Base-by-base conservation (phyloP, 2,797 vertebrate species). In the Rhynchonycteris naso region DNA sequence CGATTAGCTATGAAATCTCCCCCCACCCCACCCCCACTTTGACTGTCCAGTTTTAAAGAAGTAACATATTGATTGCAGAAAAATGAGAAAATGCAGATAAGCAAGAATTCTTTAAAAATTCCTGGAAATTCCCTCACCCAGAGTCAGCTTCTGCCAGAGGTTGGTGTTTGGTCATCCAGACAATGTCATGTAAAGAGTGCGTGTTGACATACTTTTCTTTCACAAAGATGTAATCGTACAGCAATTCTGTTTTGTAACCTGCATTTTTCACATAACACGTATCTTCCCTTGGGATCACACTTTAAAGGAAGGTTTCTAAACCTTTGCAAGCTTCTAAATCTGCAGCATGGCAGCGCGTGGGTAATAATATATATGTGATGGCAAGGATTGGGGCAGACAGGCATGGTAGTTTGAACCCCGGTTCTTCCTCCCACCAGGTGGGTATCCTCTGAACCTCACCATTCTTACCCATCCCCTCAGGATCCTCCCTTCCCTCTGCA, bases 1-100 rank as follows among this genome's bases (percentile, higher is more conserved):
- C 69, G 18, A 24, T 43, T 63, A 58, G 66, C 79, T 79, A 30
- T 88, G 38, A 68, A 66, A 71, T 81, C n/a, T 76, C 24, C n/a
- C 58, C 43, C 6, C 35, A 4, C n/a, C n/a, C 10, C 2, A 38
- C 24, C 58, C 35, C 11, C 26, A 58, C n/a, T 72, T 92, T 47
- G 56, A 79, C 72, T 52, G 38, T 58, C 72, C 22, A 43, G 54
- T 76, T 58, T 69, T 69, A 63, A 54, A 88, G 61, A 80, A 76
- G 22, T 56, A 8, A 75, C 69, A 24, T 72, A 85, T 72, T 85
- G 52, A 82, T 65, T 50, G 47, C n/a, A 92, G 81, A 50, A n/a
- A 84, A 92, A 84, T 81, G 83, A 88, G 28, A 88, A 96, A 94
- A 85, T 24, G 47, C 35, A 88, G 28, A 76, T 33, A 85, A 90